Evolutionary conservation across 2,113 vertebrate genomes (phyloP).

Genomic region (Erythrolamprus reginae): DNA sequence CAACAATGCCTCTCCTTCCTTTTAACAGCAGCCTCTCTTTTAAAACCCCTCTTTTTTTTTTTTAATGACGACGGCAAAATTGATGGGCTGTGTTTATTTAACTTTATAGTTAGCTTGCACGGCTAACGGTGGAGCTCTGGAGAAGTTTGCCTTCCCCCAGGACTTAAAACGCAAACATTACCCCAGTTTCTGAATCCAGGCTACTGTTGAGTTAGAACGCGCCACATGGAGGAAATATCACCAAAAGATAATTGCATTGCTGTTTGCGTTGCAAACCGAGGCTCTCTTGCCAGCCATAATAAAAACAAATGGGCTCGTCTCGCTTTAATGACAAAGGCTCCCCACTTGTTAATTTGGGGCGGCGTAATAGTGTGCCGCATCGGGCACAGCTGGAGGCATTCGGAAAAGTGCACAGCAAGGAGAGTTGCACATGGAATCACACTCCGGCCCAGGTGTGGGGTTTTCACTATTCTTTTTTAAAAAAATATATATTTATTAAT

Average conservation of each 20-base stretch:
- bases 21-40: slow-evolving; percentile 18
- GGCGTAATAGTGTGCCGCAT: slow-evolving; percentile 54
- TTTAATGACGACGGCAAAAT: slow-evolving; percentile 50
- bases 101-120: slow-evolving; percentile 57
- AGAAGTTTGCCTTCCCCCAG: slow-evolving; percentile 56
- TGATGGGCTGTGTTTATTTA: slow-evolving; percentile 50
- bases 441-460: neutral
- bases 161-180: slow-evolving; percentile 60
- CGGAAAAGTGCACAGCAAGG: slow-evolving; percentile 42
- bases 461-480: neutral
- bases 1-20: slow-evolving; percentile 38
- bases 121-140: slow-evolving; percentile 64
- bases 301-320: slow-evolving; percentile 60
- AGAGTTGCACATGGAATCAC: neutral
- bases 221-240: slow-evolving; percentile 63
- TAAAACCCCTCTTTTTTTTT: neutral
- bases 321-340: slow-evolving; percentile 71
- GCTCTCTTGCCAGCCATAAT: slow-evolving; percentile 64
- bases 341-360: slow-evolving; percentile 66
- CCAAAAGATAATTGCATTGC: slow-evolving; percentile 56
- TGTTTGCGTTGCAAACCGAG: slow-evolving; percentile 48
- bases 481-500: no score
- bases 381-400: slow-evolving; percentile 54
- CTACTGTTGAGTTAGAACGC: slow-evolving; percentile 41
- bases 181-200: slow-evolving; percentile 56